phyloP scores from a whole-genome alignment of 2,797 vertebrate species.

The Peromyscus attwateri region DNA sequence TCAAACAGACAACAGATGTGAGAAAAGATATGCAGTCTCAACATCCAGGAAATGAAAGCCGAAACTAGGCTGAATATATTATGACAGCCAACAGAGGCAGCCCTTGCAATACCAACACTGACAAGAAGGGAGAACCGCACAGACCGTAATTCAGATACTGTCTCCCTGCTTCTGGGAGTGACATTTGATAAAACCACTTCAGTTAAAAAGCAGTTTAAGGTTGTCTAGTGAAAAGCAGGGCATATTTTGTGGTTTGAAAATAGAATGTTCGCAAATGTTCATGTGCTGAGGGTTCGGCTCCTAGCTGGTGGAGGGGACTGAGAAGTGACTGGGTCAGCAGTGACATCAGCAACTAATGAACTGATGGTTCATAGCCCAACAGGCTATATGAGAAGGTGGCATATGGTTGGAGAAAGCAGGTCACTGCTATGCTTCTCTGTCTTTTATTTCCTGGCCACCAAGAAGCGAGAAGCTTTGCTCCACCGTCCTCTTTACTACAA shows the following conservation, averaged over 20 bases:
- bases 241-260: background rate
- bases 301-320: background rate
- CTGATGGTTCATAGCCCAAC: background rate
- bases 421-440: background rate
- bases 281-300: background rate
- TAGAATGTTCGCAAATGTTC: background rate
- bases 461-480: background rate
- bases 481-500: background rate
- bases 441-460: background rate
- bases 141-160: background rate
- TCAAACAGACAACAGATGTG: background rate
- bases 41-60: slow-evolving; percentile 5
- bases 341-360: background rate
- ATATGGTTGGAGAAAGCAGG: background rate
- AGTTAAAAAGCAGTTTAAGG: background rate
- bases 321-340: background rate
- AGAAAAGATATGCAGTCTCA: background rate
- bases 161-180: background rate
- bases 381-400: background rate
- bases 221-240: background rate
- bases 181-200: background rate
- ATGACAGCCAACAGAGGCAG: background rate
- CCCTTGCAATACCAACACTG: background rate
- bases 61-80: background rate
- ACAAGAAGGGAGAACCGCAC: background rate